Base-by-base conservation (phyloP, 2,888 invertebrate genomes). In the Drosophila siamana region DNA sequence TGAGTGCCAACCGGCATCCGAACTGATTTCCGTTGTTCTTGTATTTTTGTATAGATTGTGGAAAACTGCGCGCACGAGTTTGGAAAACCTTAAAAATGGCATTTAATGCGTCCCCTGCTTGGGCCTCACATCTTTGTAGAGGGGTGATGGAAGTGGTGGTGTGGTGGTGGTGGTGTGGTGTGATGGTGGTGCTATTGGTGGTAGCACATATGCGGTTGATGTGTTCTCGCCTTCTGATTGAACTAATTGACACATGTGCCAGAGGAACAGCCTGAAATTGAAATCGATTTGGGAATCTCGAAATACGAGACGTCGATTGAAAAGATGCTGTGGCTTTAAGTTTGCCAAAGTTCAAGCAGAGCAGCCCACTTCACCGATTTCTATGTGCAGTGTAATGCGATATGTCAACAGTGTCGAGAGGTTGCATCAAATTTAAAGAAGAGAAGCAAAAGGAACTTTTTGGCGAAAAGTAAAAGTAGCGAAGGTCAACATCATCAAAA, bases 401-500 rank as follows among this genome's bases (percentile, higher is more conserved):
- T 90, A 89, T 89, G 90, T 87, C 88, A 90, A 89, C 84, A 88
- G 70, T 76, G 81, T 74, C 63, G 69, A 4, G 46, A 68, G 78
- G 68, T 80, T 62, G 74, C 67, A 52, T 44, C 46, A 83, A 78
- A 87, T 83, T 76, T 76, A 83, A 83, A 78, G 80, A 83, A 78
- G 80, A 78, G 80, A 76, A 68, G 80, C 55, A 61, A 61, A 54
- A 36, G 36, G 71, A 69, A 59, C 72, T 74, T 69, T 33, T 33
- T 33, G 33, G 28, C 48, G 43, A 77, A 86, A 88, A 88, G 88
- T 84, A 78, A 85, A 88, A 85, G 88, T 79, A 88, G 73, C 81
- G 86, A 86, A 88, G 84, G 89, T 83, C 89, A 87, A 89, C 82
- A 89, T 80, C 85, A 88, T 88, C 88, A 88, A 85, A 74, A 79